phyloP scores from a whole-genome alignment of 2,888 invertebrate species.

The Endomychus coccineus region DNA sequence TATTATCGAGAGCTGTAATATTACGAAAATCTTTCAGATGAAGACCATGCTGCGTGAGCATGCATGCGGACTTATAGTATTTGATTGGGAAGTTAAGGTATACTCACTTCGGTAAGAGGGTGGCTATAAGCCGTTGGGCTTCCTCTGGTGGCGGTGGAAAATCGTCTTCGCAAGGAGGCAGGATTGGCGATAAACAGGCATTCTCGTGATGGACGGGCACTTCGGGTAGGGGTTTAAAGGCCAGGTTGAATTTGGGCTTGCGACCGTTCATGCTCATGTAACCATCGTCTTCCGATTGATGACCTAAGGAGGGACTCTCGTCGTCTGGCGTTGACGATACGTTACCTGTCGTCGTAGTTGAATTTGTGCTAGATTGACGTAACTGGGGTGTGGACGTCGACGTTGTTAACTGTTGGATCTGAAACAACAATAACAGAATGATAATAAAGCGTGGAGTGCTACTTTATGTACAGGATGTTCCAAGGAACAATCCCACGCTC shows the following conservation, averaged over 20 bases:
- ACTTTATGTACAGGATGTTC: background rate
- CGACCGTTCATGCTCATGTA: conserved; percentile 90
- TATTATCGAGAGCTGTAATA: too few species aligned
- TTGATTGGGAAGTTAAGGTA: conserved; percentile 1
- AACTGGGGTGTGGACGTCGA: conserved; percentile 38
- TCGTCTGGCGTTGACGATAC: conserved; percentile 44
- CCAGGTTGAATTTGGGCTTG: conserved; percentile 66
- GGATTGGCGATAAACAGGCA: conserved; percentile 37
- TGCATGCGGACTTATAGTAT: too few species aligned
- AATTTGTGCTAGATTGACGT: conserved; percentile 42
- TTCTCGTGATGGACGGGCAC: conserved; percentile 46
- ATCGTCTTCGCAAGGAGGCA: conserved; percentile 39
- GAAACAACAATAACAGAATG: conserved; percentile 21
- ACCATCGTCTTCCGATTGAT: conserved; percentile 85
- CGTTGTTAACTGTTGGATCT: conserved; percentile 43
- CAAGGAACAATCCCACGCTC: too few species aligned
- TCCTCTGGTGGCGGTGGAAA: conserved; percentile 73
- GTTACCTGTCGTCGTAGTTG: conserved; percentile 45
- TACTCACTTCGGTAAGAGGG: conserved; percentile 64
- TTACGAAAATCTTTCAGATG: too few species aligned
- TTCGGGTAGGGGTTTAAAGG: conserved; percentile 58
- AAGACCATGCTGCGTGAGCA: too few species aligned
- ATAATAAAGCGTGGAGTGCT: background rate
- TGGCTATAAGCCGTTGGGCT: conserved; percentile 68
- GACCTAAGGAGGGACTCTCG: conserved; percentile 73